Conservation (phyloP, 1,140 invertebrate species). For the Lerema accius region DNA sequence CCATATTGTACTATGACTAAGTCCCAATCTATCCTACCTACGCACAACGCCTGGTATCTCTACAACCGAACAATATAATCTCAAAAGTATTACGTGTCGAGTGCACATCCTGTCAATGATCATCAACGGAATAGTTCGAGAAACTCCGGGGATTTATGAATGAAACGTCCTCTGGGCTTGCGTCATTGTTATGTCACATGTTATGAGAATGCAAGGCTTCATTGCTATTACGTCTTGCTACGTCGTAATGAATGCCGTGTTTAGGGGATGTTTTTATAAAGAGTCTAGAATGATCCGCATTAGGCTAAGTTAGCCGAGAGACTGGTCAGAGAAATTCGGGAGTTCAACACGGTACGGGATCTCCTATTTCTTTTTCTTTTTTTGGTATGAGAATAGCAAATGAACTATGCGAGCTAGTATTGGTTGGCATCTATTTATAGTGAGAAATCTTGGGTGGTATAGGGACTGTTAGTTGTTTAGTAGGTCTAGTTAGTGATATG, state of each 20-base stretch:
- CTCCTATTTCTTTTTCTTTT: no score
- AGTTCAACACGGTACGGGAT: no score
- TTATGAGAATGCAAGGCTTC: conserved; percentile 12
- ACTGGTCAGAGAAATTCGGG: no score
- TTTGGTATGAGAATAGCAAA: no score
- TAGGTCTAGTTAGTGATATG: no score
- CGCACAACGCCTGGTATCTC: background rate
- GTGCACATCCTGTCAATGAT: conserved; percentile 21
- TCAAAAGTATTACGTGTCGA: conserved; percentile 30
- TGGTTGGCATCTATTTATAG: no score
- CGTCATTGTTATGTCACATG: conserved; percentile 27
- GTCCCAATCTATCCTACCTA: no score
- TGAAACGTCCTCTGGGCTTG: conserved; percentile 20
- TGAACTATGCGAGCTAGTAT: no score
- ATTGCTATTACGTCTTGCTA: background rate
- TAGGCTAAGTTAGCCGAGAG: no score
- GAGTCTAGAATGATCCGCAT: background rate
- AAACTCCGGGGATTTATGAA: conserved; percentile 34
- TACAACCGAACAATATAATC: conserved; percentile 18
- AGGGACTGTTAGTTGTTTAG: no score
- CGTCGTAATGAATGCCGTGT: background rate
- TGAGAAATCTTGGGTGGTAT: no score
- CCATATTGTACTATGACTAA: no score
- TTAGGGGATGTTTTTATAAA: background rate
- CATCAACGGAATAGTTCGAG: conserved; percentile 31